Conservation (phyloP, 2,113 vertebrate species). For the Caranx melampygus region DNA sequence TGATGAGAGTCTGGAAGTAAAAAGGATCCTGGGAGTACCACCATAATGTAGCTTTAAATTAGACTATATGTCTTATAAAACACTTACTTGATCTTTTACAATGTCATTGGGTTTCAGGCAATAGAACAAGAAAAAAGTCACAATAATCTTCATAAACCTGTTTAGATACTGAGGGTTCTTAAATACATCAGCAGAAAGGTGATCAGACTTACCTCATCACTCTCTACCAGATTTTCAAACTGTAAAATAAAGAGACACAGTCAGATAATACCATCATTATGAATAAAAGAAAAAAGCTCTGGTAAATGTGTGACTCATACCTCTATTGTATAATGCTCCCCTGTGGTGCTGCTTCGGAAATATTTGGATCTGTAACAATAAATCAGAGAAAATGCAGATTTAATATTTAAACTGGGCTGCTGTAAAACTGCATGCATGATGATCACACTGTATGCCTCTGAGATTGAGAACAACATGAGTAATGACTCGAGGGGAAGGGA, state of each 20-base stretch:
- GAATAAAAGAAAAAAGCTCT: not conserved
- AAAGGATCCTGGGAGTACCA: not conserved
- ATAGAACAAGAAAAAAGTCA: not conserved
- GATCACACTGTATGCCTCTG: not conserved
- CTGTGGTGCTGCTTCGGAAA: slow-evolving; percentile 81
- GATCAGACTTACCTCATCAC: slow-evolving; percentile 82
- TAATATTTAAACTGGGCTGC: not conserved
- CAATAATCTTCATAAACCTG: not conserved
- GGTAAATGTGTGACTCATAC: slow-evolving; percentile 33
- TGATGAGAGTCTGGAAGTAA: slow-evolving; percentile 21
- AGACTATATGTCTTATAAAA: not conserved
- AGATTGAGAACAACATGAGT: not conserved
- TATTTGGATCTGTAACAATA: slow-evolving; percentile 82
- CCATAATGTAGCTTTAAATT: slow-evolving; percentile 33
- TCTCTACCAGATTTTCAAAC: slow-evolving; percentile 88
- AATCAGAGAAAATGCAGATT: not conserved
- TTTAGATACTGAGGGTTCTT: not conserved
- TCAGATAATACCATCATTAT: not conserved
- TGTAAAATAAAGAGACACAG: slow-evolving; percentile 56
- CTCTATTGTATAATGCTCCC: slow-evolving; percentile 85
- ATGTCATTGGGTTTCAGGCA: not conserved
- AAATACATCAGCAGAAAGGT: not conserved
- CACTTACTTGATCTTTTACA: not conserved
- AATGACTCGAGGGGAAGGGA: not conserved
- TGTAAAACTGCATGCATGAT: not conserved